Evolutionary conservation across 92 coral and sea anemone genomes (phyloP).

Genomic region (Actinostola sp.): DNA sequence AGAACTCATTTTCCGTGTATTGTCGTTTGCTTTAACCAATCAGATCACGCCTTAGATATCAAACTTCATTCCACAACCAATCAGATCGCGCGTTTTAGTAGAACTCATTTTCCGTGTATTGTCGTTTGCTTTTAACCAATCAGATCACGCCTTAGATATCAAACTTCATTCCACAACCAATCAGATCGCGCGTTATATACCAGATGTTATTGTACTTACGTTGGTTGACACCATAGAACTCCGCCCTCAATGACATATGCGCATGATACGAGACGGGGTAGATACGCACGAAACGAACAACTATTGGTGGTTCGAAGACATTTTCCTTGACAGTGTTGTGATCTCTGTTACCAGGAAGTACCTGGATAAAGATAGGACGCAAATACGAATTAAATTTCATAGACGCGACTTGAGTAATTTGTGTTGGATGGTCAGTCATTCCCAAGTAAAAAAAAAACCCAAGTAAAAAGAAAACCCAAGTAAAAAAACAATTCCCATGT

Average conservation of each 20-base stretch:
- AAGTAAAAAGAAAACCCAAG: too few species aligned
- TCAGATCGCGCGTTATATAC: not conserved
- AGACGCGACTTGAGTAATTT: too few species aligned
- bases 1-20: too few species aligned
- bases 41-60: too few species aligned
- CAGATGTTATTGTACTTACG: slow-evolving; percentile 27
- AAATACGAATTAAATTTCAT: too few species aligned
- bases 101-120: not conserved
- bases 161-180: too few species aligned
- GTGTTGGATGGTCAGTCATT: too few species aligned
- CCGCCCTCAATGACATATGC: slow-evolving; percentile 72
- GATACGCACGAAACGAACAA: slow-evolving; percentile 74
- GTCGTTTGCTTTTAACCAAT: too few species aligned
- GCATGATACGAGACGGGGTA: slow-evolving; percentile 63
- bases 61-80: not conserved
- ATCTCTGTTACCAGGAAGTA: slow-evolving; percentile 78
- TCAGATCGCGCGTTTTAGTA: not conserved
- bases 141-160: too few species aligned
- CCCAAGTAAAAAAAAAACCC: too few species aligned
- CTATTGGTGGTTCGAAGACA: slow-evolving; percentile 67
- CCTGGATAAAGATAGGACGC: slow-evolving; percentile 20
- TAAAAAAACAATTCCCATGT: too few species aligned
- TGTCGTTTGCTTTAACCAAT: too few species aligned
- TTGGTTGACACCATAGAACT: slow-evolving; percentile 67
- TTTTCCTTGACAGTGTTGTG: slow-evolving; percentile 65